Conservation (phyloP, 1,140 invertebrate species). For the Drosophila repleta region DNA sequence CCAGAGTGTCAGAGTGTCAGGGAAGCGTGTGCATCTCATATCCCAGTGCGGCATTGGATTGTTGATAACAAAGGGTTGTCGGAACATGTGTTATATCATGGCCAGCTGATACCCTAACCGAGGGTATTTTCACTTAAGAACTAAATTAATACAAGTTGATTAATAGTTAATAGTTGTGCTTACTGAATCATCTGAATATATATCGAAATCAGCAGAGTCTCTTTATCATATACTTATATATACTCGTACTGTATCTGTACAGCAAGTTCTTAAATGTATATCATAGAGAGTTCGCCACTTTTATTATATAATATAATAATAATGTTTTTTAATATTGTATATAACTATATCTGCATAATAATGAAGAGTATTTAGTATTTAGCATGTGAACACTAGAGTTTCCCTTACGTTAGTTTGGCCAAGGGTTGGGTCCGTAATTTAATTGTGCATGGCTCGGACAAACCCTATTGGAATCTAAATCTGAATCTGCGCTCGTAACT, state of each 20-base stretch:
- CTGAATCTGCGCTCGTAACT: conserved; percentile 33
- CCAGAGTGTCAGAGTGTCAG: conserved; percentile 16
- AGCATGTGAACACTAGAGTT: conserved; percentile 9
- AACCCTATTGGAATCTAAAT: conserved; percentile 33
- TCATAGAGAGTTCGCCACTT: too few relatives aligned
- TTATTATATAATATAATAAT: too few relatives aligned
- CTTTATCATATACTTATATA: too few relatives aligned
- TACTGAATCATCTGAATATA: too few relatives aligned
- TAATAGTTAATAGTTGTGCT: too few relatives aligned
- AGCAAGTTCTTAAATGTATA: too few relatives aligned
- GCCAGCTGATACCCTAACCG: neutral
- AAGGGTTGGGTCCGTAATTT: conserved; percentile 35
- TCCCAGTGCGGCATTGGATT: conserved; percentile 30
- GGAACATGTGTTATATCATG: neutral
- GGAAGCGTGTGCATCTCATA: conserved; percentile 49
- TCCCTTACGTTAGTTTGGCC: conserved; percentile 5
- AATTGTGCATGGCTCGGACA: conserved; percentile 26
- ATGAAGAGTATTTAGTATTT: neutral
- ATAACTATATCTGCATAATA: too few relatives aligned
- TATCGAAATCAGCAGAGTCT: too few relatives aligned
- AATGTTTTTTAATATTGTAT: too few relatives aligned
- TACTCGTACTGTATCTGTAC: too few relatives aligned
- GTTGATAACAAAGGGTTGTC: conserved; percentile 48
- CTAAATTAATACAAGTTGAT: too few relatives aligned
- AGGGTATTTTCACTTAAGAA: neutral